Evolutionary conservation across 2,113 vertebrate species (phyloP).

Genomic region (Cottus gobio): DNA sequence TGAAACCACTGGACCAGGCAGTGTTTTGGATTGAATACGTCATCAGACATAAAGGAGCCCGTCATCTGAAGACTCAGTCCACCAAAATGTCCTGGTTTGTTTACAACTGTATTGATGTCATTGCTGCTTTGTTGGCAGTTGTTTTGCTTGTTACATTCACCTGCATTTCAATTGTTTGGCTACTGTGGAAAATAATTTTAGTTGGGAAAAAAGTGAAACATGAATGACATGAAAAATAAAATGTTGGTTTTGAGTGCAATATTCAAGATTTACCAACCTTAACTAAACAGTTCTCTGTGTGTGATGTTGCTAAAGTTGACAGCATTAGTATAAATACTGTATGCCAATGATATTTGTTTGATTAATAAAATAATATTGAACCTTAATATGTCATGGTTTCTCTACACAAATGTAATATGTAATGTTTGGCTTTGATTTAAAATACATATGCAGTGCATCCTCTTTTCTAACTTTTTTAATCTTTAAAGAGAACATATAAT

Average conservation of each 20-base stretch:
- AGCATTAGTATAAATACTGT: neutral
- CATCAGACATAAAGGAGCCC: slow-evolving; percentile 90
- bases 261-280: neutral
- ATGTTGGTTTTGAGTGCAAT: neutral
- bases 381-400: too few relatives aligned
- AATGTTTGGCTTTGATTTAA: too few relatives aligned
- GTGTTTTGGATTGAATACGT: slow-evolving; percentile 94
- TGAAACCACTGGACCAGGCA: slow-evolving; percentile 89
- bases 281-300: slow-evolving; percentile 17
- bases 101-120: slow-evolving; percentile 90
- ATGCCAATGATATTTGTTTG: neutral
- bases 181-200: slow-evolving; percentile 52
- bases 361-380: neutral
- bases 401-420: too few relatives aligned
- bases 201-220: slow-evolving; percentile 64
- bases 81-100: slow-evolving; percentile 89
- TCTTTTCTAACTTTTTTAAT: too few relatives aligned
- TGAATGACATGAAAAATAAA: too few relatives aligned
- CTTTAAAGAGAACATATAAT: too few relatives aligned
- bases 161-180: slow-evolving; percentile 48
- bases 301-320: neutral
- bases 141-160: slow-evolving; percentile 40
- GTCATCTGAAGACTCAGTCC: slow-evolving; percentile 86
- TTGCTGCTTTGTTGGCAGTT: slow-evolving; percentile 59
- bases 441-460: too few relatives aligned